phyloP scores from a whole-genome alignment of 2,797 vertebrate genomes.

The Oreochromis grahami region DNA sequence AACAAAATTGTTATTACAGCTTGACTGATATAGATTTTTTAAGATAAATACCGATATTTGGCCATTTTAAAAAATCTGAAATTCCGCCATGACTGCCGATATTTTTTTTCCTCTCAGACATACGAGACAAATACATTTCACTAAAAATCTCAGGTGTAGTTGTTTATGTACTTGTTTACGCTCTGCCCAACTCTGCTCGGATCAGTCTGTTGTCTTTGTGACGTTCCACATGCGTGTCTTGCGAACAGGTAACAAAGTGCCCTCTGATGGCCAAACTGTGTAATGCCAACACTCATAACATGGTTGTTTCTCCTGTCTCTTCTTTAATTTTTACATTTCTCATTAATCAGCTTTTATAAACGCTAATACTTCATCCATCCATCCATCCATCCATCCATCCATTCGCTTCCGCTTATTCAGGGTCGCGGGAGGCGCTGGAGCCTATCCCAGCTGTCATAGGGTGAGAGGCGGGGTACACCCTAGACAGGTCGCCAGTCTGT shows the following conservation, averaged over 20 bases:
- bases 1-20: not conserved
- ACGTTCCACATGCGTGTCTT: not conserved
- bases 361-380: not conserved
- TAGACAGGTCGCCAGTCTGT: not conserved
- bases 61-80: not conserved
- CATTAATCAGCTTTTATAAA: not conserved
- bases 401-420: not conserved
- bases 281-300: not conserved
- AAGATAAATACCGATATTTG: not conserved
- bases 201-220: not conserved
- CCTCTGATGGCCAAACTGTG: not conserved
- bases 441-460: not conserved
- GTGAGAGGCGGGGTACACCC: not conserved
- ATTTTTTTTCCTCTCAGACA: not conserved
- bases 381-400: not conserved
- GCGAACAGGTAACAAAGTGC: not conserved
- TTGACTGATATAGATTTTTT: not conserved
- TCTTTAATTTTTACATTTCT: not conserved
- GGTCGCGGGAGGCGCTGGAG: not conserved
- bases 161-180: not conserved
- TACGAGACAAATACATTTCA: not conserved
- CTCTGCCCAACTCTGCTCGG: not conserved
- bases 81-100: not conserved
- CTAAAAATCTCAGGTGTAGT: not conserved
- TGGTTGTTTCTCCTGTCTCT: not conserved